Base-by-base conservation (phyloP, 2,888 invertebrate genomes). In the Tenthredo distinguenda region DNA sequence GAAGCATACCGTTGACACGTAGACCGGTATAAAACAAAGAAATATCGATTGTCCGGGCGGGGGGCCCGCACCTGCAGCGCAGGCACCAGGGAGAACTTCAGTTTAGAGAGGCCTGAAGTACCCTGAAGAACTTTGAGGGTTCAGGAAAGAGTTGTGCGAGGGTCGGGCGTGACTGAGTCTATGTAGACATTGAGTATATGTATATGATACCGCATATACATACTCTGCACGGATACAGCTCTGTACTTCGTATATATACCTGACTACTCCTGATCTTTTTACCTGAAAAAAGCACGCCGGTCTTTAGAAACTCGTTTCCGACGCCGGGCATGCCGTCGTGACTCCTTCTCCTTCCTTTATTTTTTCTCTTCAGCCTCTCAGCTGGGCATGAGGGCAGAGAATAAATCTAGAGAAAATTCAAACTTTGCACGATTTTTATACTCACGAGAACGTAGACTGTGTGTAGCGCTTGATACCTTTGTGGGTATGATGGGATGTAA, bases 1-100 rank as follows among this genome's bases (percentile, higher is more conserved):
- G 81, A 81, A 81, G 81, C 2, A 62, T 15, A 62, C 40, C 81
- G 62, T 81, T 62, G 81, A 81, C 81, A 81, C 81, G 81, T 81
- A 81, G 81, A 62, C 81, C 81, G 62, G 58, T 40, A 62, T 62
- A 62, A 81, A 81, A 62, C n/a, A 37, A 62, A 81, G 62, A 81
- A 62, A 62, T 81, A 81, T 81, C 81, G 81, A 81, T 62, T 55
- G 50, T 26, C 15, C 15, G 47, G 47, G 9, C 76, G 76, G 21
- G 21, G 15, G n/a, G 18, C 77, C 50, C 40, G 62, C 62, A 81
- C 81, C 81, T 62, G 40, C 58, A 40, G 34, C 40, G 34, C 15
- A 12, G 34, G 15, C 34, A 68, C 26, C 31, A 77, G 50, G 55
- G 31, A 50, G 34, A 50, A 55, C 50, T 40, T 31, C 34, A 77